Conservation (phyloP, 2,797 vertebrate genomes). For the Spinus olivaceus region DNA sequence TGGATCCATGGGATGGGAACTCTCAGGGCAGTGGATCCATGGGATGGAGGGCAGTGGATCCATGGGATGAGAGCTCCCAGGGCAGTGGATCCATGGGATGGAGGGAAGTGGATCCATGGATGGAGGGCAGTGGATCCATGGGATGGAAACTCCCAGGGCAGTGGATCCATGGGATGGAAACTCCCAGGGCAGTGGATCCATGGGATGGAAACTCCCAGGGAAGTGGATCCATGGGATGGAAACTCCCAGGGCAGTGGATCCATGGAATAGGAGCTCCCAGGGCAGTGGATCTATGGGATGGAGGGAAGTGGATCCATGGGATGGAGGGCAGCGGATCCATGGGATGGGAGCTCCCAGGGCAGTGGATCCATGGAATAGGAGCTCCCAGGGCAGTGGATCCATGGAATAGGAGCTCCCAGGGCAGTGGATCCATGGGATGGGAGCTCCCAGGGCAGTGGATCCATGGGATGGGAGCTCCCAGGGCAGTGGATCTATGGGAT, state of each 20-base stretch:
- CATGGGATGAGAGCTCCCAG: background rate
- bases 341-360: too few species aligned
- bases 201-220: fast-evolving
- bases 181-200: fast-evolving
- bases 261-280: background rate
- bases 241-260: too few species aligned
- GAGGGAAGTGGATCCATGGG: background rate
- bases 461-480: background rate
- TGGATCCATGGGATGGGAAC: background rate
- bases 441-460: too few species aligned
- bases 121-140: background rate
- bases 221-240: too few species aligned
- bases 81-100: too few species aligned
- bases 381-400: background rate
- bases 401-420: fast-evolving
- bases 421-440: background rate
- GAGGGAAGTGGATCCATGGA: background rate
- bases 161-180: background rate
- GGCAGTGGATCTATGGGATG: too few species aligned
- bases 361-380: background rate
- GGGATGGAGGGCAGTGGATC: background rate
- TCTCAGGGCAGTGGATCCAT: background rate
- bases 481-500: background rate
- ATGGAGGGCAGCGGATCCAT: background rate
- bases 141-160: too few species aligned